Percentiles rank a stretch among this genome's conserved stretches.
Evolutionary conservation across 1,140 invertebrate genomes (phyloP).

Genomic region (Pentalonia nigronervosa): DNA sequence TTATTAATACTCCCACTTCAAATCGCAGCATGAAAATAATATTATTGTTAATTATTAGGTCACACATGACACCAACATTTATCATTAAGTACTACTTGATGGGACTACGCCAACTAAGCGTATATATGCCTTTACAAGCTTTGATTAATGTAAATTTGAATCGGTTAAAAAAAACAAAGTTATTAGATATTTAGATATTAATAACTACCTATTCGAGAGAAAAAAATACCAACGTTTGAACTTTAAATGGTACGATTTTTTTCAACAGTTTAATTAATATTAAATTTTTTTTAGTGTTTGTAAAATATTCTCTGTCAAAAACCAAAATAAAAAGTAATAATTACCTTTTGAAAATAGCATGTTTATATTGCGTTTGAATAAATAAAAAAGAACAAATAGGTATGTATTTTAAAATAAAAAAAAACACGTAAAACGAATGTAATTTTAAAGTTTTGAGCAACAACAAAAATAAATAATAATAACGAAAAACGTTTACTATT

Average conservation of each 20-base stretch:
- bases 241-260: not conserved
- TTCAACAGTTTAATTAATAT: not conserved
- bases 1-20: not conserved
- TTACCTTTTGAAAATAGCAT: constrained; percentile 4
- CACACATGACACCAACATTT: not conserved
- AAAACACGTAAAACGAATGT: not conserved
- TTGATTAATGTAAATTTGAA: not conserved
- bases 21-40: not conserved
- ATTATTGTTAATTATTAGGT: not conserved
- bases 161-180: not conserved
- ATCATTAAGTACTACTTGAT: not conserved
- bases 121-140: not conserved
- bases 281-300: constrained; percentile 6
- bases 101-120: not conserved
- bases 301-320: not conserved
- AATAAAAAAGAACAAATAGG: not conserved
- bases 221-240: not conserved
- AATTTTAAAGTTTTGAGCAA: not conserved
- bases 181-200: not conserved
- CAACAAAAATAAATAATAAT: constrained; percentile 2
- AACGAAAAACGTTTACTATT: not conserved
- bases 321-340: not conserved
- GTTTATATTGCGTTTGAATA: constrained; percentile 16
- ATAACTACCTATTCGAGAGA: not conserved
- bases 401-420: not conserved